phyloP scores from a whole-genome alignment of 2,113 vertebrate genomes.

The Mesembrinibis cayennensis region DNA sequence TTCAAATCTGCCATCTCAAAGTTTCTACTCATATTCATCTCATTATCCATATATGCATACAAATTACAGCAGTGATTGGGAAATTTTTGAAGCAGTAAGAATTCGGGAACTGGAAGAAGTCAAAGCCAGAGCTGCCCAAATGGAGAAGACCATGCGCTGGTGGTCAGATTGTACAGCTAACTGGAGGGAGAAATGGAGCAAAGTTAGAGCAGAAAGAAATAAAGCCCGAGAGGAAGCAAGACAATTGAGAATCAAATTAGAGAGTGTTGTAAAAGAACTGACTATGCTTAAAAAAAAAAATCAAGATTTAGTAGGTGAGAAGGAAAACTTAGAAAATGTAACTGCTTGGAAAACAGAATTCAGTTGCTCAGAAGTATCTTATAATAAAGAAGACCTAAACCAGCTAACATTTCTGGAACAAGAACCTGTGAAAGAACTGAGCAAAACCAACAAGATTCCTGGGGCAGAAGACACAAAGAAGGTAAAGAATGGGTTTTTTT shows the following conservation, averaged over 20 bases:
- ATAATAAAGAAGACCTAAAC: neutral
- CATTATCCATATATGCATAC: neutral
- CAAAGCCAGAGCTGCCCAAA: conserved; percentile 74
- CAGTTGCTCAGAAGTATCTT: neutral
- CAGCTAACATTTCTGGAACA: neutral
- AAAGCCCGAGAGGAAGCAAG: conserved; percentile 71
- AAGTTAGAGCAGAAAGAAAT: conserved; percentile 75
- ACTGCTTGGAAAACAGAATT: neutral
- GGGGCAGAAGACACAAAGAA: neutral
- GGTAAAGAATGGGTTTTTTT: conserved; percentile 40
- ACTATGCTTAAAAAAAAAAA: conserved; percentile 63
- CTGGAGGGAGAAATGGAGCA: conserved; percentile 79
- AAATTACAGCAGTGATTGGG: conserved; percentile 29
- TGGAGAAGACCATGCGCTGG: conserved; percentile 82
- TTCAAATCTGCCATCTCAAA: neutral
- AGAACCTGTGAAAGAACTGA: neutral
- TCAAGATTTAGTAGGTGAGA: neutral
- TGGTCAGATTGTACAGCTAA: conserved; percentile 78
- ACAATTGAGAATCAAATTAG: conserved; percentile 63
- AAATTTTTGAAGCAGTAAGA: conserved; percentile 63
- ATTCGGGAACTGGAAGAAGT: conserved; percentile 69
- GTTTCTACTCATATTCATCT: neutral
- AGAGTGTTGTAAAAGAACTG: conserved; percentile 62
- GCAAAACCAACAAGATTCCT: neutral
- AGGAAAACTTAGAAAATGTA: neutral